These are phyloP conservation scores for Drosophila limbata DNA, from an alignment of 2,888 invertebrate genomes.

Conservation along the genomic window DNA sequence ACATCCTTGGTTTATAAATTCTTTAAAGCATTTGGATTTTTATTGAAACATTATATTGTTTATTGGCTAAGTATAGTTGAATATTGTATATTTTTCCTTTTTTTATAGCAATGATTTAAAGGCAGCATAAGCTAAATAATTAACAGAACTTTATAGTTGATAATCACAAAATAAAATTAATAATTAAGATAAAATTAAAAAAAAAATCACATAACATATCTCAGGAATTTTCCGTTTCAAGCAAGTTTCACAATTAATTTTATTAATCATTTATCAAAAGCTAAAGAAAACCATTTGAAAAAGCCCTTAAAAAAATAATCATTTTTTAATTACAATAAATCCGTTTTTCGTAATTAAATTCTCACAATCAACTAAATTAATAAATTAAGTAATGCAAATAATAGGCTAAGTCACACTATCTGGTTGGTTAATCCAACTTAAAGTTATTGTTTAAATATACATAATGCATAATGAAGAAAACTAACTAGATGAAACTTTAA, in stretches of 20 bases:
- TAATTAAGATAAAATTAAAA: constrained; percentile 32
- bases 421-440: constrained; percentile 22
- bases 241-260: constrained; percentile 35
- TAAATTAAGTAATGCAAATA: constrained; percentile 22
- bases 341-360: constrained; percentile 18
- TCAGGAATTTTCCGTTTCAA: constrained; percentile 53
- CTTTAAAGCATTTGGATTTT: constrained; percentile 59
- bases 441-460: constrained; percentile 27
- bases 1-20: constrained; percentile 13
- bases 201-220: constrained; percentile 49
- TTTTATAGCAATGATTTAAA: constrained; percentile 12
- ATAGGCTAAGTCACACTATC: constrained; percentile 49
- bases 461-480: constrained; percentile 40
- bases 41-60: constrained; percentile 57
- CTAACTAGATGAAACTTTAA: constrained; percentile 7
- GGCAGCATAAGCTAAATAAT: constrained; percentile 26
- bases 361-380: constrained; percentile 31
- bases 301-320: constrained; percentile 8
- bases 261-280: constrained; percentile 31
- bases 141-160: constrained; percentile 31
- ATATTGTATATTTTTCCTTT: constrained; percentile 23
- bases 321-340: constrained; percentile 12
- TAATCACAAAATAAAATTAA: constrained; percentile 45
- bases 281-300: constrained; percentile 13
- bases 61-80: constrained; percentile 46